phyloP scores from a whole-genome alignment of 2,888 invertebrate genomes.

The Clistopyga incitator region DNA sequence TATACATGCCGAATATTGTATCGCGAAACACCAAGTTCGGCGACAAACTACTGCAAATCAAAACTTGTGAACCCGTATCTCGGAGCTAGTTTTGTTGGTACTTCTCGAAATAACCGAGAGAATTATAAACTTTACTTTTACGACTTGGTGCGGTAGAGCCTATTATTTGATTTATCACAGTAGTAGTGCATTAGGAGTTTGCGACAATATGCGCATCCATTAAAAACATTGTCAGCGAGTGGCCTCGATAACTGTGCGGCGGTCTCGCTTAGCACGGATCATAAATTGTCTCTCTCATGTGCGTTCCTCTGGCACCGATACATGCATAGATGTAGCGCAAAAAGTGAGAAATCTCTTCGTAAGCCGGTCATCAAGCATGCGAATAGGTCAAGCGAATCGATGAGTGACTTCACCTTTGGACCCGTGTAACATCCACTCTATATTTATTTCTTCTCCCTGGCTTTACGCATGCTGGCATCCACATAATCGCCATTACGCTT shows the following conservation, averaged over 20 bases:
- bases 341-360: conserved; percentile 37
- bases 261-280: background rate
- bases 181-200: background rate
- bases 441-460: conserved; percentile 18
- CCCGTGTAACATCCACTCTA: conserved; percentile 19
- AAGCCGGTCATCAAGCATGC: conserved; percentile 10
- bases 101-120: conserved; percentile 4
- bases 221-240: conserved; percentile 36
- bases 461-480: conserved; percentile 3
- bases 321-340: background rate
- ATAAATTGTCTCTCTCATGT: conserved; percentile 7
- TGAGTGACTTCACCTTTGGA: conserved; percentile 47
- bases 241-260: conserved; percentile 18
- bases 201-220: conserved; percentile 16
- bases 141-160: background rate
- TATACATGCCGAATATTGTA: background rate
- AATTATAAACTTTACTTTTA: conserved; percentile 17
- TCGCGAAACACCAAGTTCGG: background rate
- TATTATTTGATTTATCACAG: conserved; percentile 7
- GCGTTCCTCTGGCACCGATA: background rate
- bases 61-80: background rate
- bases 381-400: conserved; percentile 53
- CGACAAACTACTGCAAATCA: background rate
- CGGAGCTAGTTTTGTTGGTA: background rate
- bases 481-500: no score